phyloP scores from a whole-genome alignment of 2,888 invertebrate species.

The Cataglyphis rosenhaueri region DNA sequence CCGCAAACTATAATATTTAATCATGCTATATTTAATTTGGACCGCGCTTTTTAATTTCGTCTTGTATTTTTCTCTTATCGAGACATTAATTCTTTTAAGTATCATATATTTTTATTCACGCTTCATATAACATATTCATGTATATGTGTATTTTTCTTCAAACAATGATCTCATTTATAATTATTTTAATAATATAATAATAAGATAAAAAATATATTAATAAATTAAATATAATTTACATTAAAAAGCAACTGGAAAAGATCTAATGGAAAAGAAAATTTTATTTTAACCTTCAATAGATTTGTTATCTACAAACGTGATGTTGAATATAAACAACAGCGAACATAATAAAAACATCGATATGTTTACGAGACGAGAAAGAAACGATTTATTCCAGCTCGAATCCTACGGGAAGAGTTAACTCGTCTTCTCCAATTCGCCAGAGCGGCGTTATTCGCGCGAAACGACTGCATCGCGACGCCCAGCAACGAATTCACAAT shows the following conservation, averaged over 20 bases:
- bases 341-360: constrained; percentile 1
- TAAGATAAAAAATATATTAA: background rate
- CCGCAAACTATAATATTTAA: constrained; percentile 38
- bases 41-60: constrained; percentile 3
- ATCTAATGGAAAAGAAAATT: background rate
- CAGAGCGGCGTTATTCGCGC: constrained; percentile 36
- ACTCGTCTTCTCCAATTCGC: constrained; percentile 48
- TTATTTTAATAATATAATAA: background rate
- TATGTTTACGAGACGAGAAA: background rate
- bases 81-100: background rate
- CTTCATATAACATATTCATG: background rate
- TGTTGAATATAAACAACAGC: background rate
- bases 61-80: constrained; percentile 11
- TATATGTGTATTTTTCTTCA: background rate
- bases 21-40: constrained; percentile 35
- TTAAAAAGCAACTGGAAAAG: background rate
- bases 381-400: constrained; percentile 23
- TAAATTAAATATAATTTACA: background rate
- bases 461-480: constrained; percentile 45
- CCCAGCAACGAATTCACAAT: constrained; percentile 51
- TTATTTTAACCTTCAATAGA: background rate
- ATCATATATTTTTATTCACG: constrained; percentile 2
- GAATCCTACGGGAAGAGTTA: constrained; percentile 32
- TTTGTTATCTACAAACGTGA: background rate
- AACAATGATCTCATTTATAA: background rate